Conservation (phyloP, 2,113 vertebrate species). For the Cepphus grylle region DNA sequence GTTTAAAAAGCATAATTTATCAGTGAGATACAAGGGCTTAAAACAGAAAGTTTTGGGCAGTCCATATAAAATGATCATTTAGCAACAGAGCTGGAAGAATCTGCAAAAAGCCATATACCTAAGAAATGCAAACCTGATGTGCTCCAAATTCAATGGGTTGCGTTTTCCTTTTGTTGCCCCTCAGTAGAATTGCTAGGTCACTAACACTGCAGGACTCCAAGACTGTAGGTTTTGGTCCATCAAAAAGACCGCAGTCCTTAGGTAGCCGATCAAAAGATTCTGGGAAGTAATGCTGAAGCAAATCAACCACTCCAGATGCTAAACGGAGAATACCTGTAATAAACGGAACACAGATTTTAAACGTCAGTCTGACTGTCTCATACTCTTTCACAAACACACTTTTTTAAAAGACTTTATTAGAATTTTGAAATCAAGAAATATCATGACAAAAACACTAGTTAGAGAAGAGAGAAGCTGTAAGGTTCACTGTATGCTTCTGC, state of each 20-base stretch:
- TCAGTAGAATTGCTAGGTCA: constrained; percentile 81
- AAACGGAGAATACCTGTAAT: constrained; percentile 76
- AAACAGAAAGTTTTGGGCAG: background rate
- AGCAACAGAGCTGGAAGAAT: background rate
- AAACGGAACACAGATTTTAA: background rate
- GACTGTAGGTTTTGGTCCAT: constrained; percentile 77
- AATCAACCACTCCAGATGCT: constrained; percentile 80
- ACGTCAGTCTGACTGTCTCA: background rate
- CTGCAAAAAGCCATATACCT: background rate
- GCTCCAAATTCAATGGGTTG: constrained; percentile 85
- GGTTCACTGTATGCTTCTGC: background rate
- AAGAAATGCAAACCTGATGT: constrained; percentile 76
- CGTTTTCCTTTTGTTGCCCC: constrained; percentile 83
- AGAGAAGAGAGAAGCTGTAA: background rate
- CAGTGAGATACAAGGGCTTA: background rate
- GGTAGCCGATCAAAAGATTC: constrained; percentile 84
- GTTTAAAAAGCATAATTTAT: background rate
- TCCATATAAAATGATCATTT: background rate
- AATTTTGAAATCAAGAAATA: background rate
- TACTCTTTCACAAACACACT: background rate
- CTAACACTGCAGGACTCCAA: constrained; percentile 82
- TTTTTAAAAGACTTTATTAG: background rate
- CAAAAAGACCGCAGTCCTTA: constrained; percentile 79
- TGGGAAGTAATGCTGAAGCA: constrained; percentile 81
- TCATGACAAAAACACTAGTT: background rate